Evolutionary conservation across 2,888 invertebrate genomes (phyloP).

Genomic region (Caenorhabditis angaria): DNA sequence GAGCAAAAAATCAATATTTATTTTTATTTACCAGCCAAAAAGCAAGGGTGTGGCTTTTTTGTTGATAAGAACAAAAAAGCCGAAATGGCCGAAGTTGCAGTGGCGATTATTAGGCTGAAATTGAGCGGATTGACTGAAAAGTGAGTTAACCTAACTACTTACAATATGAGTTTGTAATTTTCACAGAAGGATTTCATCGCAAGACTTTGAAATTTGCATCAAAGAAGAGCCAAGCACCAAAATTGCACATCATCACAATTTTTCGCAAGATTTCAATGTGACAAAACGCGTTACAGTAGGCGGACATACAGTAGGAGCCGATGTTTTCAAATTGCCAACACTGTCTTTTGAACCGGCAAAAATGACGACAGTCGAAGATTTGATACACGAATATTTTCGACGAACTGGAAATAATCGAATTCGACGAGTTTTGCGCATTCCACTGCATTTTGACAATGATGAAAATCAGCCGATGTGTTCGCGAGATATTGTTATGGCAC

Average conservation of each 20-base stretch:
- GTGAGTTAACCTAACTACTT: neutral
- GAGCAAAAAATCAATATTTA: too few relatives aligned
- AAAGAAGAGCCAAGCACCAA: constrained; percentile 38
- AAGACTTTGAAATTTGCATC: constrained; percentile 38
- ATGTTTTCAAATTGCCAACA: constrained; percentile 43
- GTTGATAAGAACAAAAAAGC: too few relatives aligned
- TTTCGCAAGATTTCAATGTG: constrained; percentile 37
- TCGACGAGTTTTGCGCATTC: constrained; percentile 42
- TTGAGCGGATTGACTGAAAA: neutral
- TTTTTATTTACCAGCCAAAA: too few relatives aligned
- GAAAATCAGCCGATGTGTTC: constrained; percentile 19
- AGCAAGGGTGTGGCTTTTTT: too few relatives aligned
- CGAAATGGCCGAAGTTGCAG: neutral
- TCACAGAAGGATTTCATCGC: constrained; percentile 3
- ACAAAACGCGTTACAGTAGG: constrained; percentile 46
- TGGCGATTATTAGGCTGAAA: neutral
- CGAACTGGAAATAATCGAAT: constrained; percentile 36
- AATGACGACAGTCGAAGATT: constrained; percentile 26
- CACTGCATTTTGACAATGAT: constrained; percentile 28
- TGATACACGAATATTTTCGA: constrained; percentile 35
- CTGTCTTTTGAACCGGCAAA: constrained; percentile 35
- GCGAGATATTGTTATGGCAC: constrained; percentile 16
- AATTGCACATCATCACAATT: too few relatives aligned
- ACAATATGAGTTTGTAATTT: too few relatives aligned
- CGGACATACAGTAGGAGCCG: constrained; percentile 37